These are phyloP conservation scores for Lagorchestes hirsutus DNA, from an alignment of 2,797 vertebrate genomes.

Conservation along the genomic window DNA sequence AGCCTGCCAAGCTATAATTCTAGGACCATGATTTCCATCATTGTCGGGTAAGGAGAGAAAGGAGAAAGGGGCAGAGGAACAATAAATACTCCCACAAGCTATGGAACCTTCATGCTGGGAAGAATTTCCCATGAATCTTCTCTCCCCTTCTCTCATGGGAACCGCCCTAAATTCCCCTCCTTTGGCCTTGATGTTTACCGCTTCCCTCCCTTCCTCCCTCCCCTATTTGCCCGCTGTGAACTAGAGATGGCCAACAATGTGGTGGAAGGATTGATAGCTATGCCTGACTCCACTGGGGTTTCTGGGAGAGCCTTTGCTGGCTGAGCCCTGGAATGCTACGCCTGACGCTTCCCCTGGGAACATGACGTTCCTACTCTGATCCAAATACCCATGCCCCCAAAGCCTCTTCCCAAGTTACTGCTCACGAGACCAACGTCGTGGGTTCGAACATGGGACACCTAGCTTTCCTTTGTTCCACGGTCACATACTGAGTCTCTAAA, in stretches of 20 bases:
- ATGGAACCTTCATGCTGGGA: not conserved
- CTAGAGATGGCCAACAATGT: not conserved
- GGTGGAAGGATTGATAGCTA: not conserved
- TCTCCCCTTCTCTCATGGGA: not conserved
- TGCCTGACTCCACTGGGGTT: not conserved
- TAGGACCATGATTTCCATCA: not conserved
- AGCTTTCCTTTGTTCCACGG: not conserved
- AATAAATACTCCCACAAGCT: not conserved
- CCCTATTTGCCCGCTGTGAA: not conserved
- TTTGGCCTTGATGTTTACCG: not conserved
- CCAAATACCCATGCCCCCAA: not conserved
- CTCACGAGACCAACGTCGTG: not conserved
- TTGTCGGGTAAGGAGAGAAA: not conserved
- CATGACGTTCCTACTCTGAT: not conserved
- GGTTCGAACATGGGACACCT: not conserved
- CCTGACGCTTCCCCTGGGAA: not conserved
- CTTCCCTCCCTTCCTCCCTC: not conserved
- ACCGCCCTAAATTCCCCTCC: not conserved
- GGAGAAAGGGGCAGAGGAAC: not conserved
- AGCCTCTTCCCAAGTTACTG: not conserved
- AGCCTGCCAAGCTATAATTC: not conserved
- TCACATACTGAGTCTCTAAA: not conserved
- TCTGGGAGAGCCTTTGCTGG: not conserved
- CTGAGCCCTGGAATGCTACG: not conserved
- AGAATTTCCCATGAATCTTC: constrained; percentile 4